These are phyloP conservation scores for Callocephalon fimbriatum DNA, from an alignment of 2,113 vertebrate species.

Conservation along the genomic window DNA sequence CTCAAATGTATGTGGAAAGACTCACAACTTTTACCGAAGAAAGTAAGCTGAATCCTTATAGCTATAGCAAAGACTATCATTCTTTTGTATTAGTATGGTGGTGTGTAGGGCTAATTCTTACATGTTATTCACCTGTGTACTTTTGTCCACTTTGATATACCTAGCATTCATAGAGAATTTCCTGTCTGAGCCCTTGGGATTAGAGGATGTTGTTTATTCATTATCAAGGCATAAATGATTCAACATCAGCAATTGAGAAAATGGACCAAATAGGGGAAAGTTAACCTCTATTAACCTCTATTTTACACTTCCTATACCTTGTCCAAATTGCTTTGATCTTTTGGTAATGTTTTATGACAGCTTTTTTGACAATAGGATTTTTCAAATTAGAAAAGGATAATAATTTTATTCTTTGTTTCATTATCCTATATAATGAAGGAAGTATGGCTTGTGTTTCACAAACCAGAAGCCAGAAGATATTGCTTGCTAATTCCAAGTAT, in stretches of 20 bases:
- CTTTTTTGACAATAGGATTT: background rate
- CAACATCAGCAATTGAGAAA: background rate
- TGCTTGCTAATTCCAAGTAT: background rate
- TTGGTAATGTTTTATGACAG: background rate
- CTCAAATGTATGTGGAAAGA: background rate
- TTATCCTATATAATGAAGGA: background rate
- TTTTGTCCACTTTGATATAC: background rate
- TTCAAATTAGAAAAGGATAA: background rate
- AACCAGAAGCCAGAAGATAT: background rate
- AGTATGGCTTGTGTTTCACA: background rate
- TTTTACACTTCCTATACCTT: conserved; percentile 13
- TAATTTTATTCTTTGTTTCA: background rate
- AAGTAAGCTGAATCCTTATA: background rate
- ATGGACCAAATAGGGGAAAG: background rate
- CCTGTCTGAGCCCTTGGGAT: background rate
- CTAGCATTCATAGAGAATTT: background rate
- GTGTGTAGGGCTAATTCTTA: background rate
- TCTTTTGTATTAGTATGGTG: background rate
- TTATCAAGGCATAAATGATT: conserved; percentile 34
- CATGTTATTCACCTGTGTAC: background rate
- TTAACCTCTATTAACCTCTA: conserved; percentile 41
- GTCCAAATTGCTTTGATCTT: background rate
- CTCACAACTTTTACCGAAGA: background rate
- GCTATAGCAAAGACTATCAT: background rate
- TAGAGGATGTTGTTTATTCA: conserved; percentile 20